These are phyloP conservation scores for Steinernema hermaphroditum DNA, from an alignment of 2,888 invertebrate genomes.

Conservation along the genomic window DNA sequence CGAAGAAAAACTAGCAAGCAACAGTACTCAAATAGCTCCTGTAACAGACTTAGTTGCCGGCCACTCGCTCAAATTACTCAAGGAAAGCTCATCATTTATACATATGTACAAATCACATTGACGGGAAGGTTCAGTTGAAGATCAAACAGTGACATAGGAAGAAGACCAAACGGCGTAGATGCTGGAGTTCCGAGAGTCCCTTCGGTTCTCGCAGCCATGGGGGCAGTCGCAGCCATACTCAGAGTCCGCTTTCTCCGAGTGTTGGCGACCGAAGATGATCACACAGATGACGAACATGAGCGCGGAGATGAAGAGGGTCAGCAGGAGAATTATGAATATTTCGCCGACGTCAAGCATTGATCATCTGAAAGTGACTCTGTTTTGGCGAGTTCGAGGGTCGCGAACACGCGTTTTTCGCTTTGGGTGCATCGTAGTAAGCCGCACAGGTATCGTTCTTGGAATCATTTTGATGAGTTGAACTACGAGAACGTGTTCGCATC, in stretches of 20 bases:
- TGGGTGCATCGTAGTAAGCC: too few species aligned
- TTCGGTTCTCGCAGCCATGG: slow-evolving; percentile 1
- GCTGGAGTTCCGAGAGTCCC: neutral
- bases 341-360: slow-evolving; percentile 19
- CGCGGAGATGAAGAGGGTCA: slow-evolving; percentile 5
- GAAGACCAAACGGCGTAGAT: slow-evolving; percentile 17
- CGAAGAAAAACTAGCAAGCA: too few species aligned
- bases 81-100: too few species aligned
- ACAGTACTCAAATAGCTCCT: too few species aligned
- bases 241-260: slow-evolving; percentile 21
- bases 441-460: too few species aligned
- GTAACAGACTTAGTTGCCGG: too few species aligned
- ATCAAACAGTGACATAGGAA: slow-evolving; percentile 15
- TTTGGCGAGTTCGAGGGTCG: neutral
- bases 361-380: neutral
- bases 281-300: slow-evolving; percentile 16
- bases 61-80: too few species aligned
- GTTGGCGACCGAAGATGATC: slow-evolving; percentile 16
- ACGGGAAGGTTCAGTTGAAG: too few species aligned
- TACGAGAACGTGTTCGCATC: neutral
- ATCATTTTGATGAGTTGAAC: neutral
- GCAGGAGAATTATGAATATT: slow-evolving; percentile 8
- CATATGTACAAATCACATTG: too few species aligned
- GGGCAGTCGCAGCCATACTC: slow-evolving; percentile 18
- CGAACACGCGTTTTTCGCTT: neutral